phyloP scores from a whole-genome alignment of 2,888 invertebrate species.

The Fragum fragum region DNA sequence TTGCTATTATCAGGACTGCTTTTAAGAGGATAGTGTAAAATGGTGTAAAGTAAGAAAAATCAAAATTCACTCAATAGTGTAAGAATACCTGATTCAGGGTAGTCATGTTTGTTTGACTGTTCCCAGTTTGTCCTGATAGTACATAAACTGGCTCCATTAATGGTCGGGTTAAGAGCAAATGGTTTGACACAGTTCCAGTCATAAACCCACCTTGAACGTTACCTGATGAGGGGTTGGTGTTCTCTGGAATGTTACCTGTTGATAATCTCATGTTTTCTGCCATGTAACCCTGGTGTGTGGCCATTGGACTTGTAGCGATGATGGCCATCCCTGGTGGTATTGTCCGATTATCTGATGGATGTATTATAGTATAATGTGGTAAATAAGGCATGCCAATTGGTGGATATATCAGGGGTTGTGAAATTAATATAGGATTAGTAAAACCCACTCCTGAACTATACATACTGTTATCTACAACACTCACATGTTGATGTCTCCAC shows the following conservation, averaged over 20 bases:
- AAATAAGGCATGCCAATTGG: not conserved
- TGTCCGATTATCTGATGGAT: not conserved
- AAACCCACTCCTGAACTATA: constrained; percentile 19
- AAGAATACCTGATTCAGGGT: not conserved
- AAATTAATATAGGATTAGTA: constrained; percentile 18
- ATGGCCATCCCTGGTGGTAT: not conserved
- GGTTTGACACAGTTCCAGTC: not conserved
- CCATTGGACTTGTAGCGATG: not conserved
- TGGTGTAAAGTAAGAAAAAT: no score
- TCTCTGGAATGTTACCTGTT: not conserved
- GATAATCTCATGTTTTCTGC: not conserved
- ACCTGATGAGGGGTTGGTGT: not conserved
- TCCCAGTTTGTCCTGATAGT: not conserved
- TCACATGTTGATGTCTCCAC: constrained; percentile 21
- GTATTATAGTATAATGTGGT: constrained; percentile 2
- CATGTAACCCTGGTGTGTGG: not conserved
- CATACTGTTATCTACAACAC: constrained; percentile 18
- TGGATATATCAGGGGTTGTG: constrained; percentile 3
- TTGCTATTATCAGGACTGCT: no score
- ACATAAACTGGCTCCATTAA: constrained; percentile 3
- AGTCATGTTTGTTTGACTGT: not conserved
- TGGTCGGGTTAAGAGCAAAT: not conserved
- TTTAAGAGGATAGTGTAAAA: no score
- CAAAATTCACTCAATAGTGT: not conserved
- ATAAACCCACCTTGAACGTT: not conserved